These are phyloP conservation scores for Phortica okadai DNA, from an alignment of 2,888 invertebrate species.

Conservation along the genomic window DNA sequence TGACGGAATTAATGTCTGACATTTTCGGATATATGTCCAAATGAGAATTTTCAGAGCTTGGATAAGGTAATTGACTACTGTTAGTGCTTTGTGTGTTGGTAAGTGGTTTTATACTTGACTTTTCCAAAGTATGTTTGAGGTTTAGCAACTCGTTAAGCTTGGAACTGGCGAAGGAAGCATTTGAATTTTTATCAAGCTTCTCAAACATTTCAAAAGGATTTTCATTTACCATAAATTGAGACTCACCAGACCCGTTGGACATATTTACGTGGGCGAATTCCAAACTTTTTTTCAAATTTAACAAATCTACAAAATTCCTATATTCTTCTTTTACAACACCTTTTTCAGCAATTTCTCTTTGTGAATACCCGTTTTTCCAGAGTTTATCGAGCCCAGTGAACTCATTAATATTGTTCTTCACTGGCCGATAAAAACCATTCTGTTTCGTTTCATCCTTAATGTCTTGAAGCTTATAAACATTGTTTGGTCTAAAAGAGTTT, in stretches of 20 bases:
- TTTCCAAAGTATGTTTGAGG: constrained; percentile 2
- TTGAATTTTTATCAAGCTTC: neutral
- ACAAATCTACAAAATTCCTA: neutral
- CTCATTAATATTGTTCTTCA: too few relatives aligned
- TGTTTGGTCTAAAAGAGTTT: too few relatives aligned
- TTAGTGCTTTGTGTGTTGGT: neutral
- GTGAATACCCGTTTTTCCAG: too few relatives aligned
- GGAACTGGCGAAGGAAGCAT: neutral
- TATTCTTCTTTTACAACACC: neutral
- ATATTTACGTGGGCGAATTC: neutral
- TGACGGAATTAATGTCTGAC: too few relatives aligned
- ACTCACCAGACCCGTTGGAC: neutral
- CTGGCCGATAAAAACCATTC: too few relatives aligned
- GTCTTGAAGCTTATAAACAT: too few relatives aligned
- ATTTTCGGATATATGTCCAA: too few relatives aligned
- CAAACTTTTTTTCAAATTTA: neutral
- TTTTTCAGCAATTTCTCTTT: too few relatives aligned
- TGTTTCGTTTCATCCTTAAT: too few relatives aligned
- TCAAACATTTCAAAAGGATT: neutral
- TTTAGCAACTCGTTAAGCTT: neutral
- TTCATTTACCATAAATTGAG: neutral
- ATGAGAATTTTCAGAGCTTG: too few relatives aligned
- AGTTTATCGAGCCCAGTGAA: too few relatives aligned
- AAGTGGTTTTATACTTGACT: neutral
- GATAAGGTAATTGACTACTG: too few relatives aligned